Conservation (phyloP, 2,797 vertebrate genomes). For the Sternarchorhynchus goeldii region DNA sequence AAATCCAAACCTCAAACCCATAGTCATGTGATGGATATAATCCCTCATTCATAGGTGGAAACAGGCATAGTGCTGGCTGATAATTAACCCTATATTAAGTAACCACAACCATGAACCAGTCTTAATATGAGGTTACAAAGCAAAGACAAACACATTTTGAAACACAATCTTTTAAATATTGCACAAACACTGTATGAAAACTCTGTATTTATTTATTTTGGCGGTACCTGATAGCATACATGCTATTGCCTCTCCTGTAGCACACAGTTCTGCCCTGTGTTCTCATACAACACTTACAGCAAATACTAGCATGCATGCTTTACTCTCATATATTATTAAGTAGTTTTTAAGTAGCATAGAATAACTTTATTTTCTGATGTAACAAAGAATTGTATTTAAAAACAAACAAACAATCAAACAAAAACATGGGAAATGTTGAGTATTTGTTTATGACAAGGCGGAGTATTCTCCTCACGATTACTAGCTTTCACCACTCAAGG, state of each 20-base stretch:
- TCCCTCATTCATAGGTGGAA: conserved; percentile 8
- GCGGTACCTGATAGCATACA: not conserved
- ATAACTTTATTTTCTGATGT: too few relatives aligned
- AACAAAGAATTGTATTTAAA: not conserved
- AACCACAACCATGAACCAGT: conserved; percentile 15
- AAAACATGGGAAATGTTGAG: not conserved
- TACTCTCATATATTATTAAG: too few relatives aligned
- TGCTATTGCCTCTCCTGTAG: not conserved
- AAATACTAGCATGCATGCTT: too few relatives aligned
- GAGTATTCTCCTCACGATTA: too few relatives aligned
- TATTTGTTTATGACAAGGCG: not conserved
- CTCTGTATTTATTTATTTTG: too few relatives aligned
- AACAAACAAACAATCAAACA: not conserved
- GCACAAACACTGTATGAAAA: too few relatives aligned
- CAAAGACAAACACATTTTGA: too few relatives aligned
- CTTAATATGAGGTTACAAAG: not conserved
- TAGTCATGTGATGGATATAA: conserved; percentile 32
- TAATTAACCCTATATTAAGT: conserved; percentile 36
- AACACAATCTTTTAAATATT: too few relatives aligned
- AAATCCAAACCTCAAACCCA: conserved; percentile 31
- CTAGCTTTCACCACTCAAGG: too few relatives aligned
- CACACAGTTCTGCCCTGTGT: too few relatives aligned
- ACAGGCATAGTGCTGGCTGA: conserved; percentile 21
- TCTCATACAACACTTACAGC: too few relatives aligned
- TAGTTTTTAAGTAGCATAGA: too few relatives aligned